Conservation (phyloP, 1,140 invertebrate genomes). For the Magallana ariakensis region DNA sequence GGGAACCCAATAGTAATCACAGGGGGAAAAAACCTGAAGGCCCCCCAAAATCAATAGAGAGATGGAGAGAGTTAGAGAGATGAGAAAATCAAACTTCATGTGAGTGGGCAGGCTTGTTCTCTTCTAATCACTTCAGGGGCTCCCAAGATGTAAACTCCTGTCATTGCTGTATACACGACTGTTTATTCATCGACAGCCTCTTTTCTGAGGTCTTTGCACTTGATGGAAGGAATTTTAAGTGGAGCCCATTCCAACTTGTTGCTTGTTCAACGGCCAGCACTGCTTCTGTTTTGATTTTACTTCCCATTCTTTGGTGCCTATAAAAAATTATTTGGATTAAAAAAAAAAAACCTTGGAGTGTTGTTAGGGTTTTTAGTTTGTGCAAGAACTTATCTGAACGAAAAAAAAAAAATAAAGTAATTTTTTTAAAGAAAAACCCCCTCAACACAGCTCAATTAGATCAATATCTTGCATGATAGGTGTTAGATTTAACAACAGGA, state of each 20-base stretch:
- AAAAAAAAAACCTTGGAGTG: background rate
- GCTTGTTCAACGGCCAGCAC: background rate
- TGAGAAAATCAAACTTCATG: constrained; percentile 33
- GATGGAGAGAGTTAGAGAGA: constrained; percentile 14
- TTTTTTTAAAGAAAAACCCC: background rate
- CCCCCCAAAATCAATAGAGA: constrained; percentile 22
- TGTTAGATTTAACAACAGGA: constrained; percentile 32
- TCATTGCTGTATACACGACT: background rate
- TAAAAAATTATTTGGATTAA: background rate
- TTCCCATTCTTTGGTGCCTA: background rate
- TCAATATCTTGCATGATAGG: constrained; percentile 3
- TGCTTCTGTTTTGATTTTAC: constrained; percentile 25
- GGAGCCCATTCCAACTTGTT: background rate
- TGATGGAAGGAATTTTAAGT: constrained; percentile 19
- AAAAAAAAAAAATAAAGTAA: background rate
- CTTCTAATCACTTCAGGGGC: constrained; percentile 31
- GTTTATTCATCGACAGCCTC: background rate
- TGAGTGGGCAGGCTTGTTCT: background rate
- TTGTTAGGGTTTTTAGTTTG: too few relatives aligned
- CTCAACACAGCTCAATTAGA: background rate
- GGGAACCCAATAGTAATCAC: background rate
- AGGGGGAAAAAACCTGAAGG: background rate
- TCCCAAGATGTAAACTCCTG: constrained; percentile 18
- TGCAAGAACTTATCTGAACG: background rate
- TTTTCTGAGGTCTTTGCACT: constrained; percentile 15